phyloP scores from a whole-genome alignment of 2,113 vertebrate genomes.

The Microcebus lehilahytsara region DNA sequence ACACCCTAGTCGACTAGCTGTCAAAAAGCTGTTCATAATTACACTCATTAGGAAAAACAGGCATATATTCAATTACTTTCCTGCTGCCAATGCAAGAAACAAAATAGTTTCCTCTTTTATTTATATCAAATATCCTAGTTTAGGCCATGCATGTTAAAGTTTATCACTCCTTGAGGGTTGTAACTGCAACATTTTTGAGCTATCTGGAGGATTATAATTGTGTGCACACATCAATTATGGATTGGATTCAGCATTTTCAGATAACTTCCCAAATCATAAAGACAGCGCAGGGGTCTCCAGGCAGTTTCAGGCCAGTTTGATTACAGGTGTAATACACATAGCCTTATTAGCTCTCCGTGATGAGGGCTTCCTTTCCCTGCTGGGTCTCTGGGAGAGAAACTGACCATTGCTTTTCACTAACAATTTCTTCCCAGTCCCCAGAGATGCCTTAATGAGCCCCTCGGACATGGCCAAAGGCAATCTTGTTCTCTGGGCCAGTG shows the following conservation, averaged over 20 bases:
- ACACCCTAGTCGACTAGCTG: slow-evolving; percentile 66
- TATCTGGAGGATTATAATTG: slow-evolving; percentile 94
- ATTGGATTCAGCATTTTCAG: slow-evolving; percentile 86
- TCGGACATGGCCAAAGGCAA: slow-evolving; percentile 96
- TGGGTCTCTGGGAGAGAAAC: slow-evolving; percentile 82
- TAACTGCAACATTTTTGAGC: slow-evolving; percentile 88
- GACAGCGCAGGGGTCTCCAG: slow-evolving; percentile 81
- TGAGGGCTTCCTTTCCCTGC: slow-evolving; percentile 83
- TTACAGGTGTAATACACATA: slow-evolving; percentile 90
- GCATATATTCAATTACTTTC: slow-evolving; percentile 83
- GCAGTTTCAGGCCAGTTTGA: slow-evolving; percentile 87
- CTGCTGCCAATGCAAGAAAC: slow-evolving; percentile 82
- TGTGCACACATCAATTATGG: slow-evolving; percentile 92
- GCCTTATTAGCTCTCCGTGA: slow-evolving; percentile 86
- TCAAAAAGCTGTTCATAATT: slow-evolving; percentile 79
- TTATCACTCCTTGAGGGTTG: slow-evolving; percentile 89
- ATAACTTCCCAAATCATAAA: slow-evolving; percentile 88
- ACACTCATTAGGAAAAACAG: slow-evolving; percentile 82
- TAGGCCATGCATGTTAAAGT: slow-evolving; percentile 90
- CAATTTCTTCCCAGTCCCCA: slow-evolving; percentile 93
- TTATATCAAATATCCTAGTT: slow-evolving; percentile 88
- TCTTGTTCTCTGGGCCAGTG: slow-evolving; percentile 89
- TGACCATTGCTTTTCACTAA: slow-evolving; percentile 93
- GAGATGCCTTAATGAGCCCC: slow-evolving; percentile 97
- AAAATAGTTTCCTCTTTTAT: slow-evolving; percentile 85